Conservation (phyloP, 2,888 invertebrate species). For the Cerceris rybyensis region DNA sequence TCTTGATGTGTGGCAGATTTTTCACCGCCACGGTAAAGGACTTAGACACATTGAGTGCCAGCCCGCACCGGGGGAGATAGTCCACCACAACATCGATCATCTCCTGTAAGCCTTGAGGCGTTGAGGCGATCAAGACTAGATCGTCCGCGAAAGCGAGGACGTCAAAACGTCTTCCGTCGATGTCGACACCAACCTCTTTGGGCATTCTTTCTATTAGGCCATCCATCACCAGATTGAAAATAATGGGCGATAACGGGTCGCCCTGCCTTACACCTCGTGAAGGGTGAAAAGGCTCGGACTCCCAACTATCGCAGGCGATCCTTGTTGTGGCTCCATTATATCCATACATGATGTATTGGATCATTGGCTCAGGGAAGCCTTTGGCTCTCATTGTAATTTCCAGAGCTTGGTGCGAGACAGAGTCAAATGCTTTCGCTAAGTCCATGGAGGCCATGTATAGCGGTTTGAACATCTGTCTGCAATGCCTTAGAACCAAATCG, state of each 20-base stretch:
- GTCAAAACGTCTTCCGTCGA: constrained; percentile 18
- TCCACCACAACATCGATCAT: not conserved
- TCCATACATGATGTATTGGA: not conserved
- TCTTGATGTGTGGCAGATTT: constrained; percentile 47
- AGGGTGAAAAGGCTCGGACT: constrained; percentile 2
- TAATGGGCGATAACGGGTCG: not conserved
- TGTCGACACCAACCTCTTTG: constrained; percentile 13
- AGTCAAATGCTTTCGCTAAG: constrained; percentile 54
- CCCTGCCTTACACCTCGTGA: not conserved
- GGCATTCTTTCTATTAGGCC: constrained; percentile 18
- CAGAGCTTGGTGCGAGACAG: not conserved
- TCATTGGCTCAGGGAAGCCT: not conserved
- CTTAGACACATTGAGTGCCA: constrained; percentile 27
- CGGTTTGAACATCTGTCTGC: constrained; percentile 27
- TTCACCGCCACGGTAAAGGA: constrained; percentile 29
- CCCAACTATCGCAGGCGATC: not conserved
- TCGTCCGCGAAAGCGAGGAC: constrained; percentile 56
- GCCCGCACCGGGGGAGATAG: constrained; percentile 27
- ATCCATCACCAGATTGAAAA: constrained; percentile 32
- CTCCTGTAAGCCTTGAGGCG: constrained; percentile 25
- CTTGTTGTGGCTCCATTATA: not conserved
- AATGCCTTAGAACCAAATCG: constrained; percentile 40
- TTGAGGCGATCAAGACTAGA: constrained; percentile 35
- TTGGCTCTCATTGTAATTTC: not conserved
- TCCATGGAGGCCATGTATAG: constrained; percentile 50